A percentile compares a stretch with the other conserved stretches of the same genome.
These are phyloP conservation scores for Acleris emargana DNA, from an alignment of 2,888 invertebrate species.

Conservation along the genomic window DNA sequence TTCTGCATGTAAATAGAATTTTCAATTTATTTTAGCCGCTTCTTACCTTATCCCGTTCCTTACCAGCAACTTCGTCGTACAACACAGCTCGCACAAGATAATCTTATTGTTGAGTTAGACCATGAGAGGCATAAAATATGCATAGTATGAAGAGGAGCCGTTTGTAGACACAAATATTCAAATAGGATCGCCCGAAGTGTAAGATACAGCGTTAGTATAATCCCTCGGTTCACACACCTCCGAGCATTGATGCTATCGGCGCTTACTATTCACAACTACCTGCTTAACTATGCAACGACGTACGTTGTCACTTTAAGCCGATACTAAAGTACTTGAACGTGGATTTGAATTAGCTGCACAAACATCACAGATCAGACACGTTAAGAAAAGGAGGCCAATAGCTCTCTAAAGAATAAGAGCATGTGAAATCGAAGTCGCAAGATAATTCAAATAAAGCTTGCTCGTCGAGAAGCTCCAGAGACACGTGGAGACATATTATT, in stretches of 20 bases:
- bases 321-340: constrained; percentile 14
- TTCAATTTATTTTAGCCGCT: constrained; percentile 22
- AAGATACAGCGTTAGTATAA: constrained; percentile 40
- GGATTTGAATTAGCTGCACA: neutral
- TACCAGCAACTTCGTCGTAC: constrained; percentile 1
- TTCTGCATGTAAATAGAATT: constrained; percentile 27
- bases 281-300: constrained; percentile 47
- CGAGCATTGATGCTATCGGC: constrained; percentile 44
- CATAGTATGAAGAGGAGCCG: constrained; percentile 28
- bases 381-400: too few relatives aligned
- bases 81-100: constrained; percentile 15
- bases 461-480: neutral
- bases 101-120: constrained; percentile 23
- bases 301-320: constrained; percentile 37
- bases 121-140: constrained; percentile 32
- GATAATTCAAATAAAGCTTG: neutral
- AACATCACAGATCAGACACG: too few relatives aligned
- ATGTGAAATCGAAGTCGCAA: too few relatives aligned
- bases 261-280: constrained; percentile 47
- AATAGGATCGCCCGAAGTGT: constrained; percentile 40
- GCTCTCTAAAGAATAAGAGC: too few relatives aligned
- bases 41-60: neutral
- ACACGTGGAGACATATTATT: constrained; percentile 1
- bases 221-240: constrained; percentile 53
- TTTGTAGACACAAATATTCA: constrained; percentile 34